These are phyloP conservation scores for Brachypodius melanocephalos DNA, from an alignment of 2,113 vertebrate species.

Conservation along the genomic window DNA sequence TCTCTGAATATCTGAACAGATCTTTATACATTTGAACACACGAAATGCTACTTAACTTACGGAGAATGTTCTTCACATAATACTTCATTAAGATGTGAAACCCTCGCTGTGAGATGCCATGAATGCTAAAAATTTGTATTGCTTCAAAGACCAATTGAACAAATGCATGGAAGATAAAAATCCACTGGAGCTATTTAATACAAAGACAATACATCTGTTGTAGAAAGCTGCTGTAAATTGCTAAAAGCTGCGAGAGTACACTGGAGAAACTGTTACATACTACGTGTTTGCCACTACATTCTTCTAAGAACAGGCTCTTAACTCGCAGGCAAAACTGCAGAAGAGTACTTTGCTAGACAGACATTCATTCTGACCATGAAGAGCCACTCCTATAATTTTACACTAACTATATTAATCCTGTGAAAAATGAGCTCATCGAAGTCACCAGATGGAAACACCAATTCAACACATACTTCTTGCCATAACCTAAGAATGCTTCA, in stretches of 20 bases:
- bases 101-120: not conserved
- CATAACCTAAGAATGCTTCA: not conserved
- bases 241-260: not conserved
- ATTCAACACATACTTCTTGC: not conserved
- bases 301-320: not conserved
- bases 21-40: not conserved
- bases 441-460: not conserved
- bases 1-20: not conserved
- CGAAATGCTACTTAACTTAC: not conserved
- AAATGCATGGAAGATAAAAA: not conserved
- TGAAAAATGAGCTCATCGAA: not conserved
- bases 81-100: slow-evolving; percentile 18
- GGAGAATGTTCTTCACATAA: not conserved
- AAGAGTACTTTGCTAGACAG: not conserved
- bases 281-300: not conserved
- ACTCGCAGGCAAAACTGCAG: not conserved
- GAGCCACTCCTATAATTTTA: not conserved
- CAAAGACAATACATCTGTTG: slow-evolving; percentile 1
- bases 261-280: not conserved
- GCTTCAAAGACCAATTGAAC: not conserved
- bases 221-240: not conserved
- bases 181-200: not conserved
- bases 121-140: not conserved
- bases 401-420: not conserved
- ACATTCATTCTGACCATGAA: not conserved